Conservation (phyloP, 2,113 vertebrate genomes). For the Cepphus grylle region DNA sequence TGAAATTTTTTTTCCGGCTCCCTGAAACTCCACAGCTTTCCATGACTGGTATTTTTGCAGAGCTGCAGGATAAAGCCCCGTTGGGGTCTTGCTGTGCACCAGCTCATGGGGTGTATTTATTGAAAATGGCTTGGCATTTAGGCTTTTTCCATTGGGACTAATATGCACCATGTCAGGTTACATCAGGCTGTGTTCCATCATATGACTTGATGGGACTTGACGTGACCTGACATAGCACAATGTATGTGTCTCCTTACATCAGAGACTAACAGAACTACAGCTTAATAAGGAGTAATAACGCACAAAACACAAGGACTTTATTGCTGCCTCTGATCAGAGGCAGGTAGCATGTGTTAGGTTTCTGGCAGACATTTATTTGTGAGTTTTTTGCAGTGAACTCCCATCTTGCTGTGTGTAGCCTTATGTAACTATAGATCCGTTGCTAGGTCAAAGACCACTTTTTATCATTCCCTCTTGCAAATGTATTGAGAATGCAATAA, state of each 20-base stretch:
- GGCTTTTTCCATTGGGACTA: conserved; percentile 35
- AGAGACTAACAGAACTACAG: neutral
- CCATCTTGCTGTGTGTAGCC: neutral
- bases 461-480: conserved; percentile 1
- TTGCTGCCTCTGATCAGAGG: neutral
- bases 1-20: rapidly evolving
- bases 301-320: neutral
- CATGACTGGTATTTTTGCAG: neutral
- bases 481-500: neutral
- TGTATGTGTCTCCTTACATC: conserved; percentile 55
- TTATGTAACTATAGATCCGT: neutral
- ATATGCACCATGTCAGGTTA: conserved; percentile 20
- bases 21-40: neutral
- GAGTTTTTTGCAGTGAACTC: neutral
- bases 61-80: conserved; percentile 27
- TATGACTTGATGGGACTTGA: conserved; percentile 24
- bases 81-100: neutral
- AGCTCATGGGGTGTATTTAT: neutral
- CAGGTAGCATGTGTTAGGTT: neutral
- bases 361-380: neutral
- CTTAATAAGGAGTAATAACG: conserved; percentile 14
- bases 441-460: neutral
- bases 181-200: neutral
- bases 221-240: conserved; percentile 60
- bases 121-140: conserved; percentile 59